Evolutionary conservation across 1,140 invertebrate genomes (phyloP).

Genomic region (Centruroides sculpturatus): DNA sequence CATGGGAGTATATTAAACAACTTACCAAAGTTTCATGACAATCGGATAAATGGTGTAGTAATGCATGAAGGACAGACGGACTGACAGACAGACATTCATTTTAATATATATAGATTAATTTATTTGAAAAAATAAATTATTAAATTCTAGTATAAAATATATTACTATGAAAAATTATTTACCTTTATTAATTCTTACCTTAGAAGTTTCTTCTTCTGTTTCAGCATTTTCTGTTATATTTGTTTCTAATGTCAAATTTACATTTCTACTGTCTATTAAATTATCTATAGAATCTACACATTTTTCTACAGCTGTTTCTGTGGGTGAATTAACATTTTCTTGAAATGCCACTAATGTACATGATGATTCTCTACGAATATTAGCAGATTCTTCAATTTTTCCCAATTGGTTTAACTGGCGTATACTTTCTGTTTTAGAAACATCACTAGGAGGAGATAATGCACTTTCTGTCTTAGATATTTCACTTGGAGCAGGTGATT

Average conservation of each 20-base stretch:
- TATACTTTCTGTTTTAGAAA: constrained; percentile 26
- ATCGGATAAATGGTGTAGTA: no score
- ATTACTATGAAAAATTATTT: no score
- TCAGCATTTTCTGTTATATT: not conserved
- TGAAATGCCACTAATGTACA: constrained; percentile 4
- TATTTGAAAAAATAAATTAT: no score
- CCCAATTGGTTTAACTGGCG: constrained; percentile 21
- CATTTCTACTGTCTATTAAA: not conserved
- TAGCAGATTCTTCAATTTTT: constrained; percentile 20
- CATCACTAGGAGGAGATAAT: constrained; percentile 26
- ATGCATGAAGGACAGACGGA: no score
- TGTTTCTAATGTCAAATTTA: not conserved
- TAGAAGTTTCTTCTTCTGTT: not conserved
- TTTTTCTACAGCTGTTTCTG: not conserved
- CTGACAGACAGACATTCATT: no score
- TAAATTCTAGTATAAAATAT: no score
- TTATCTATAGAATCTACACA: not conserved
- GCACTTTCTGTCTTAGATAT: constrained; percentile 27
- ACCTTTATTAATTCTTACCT: no score
- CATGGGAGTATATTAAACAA: no score
- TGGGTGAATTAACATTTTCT: not conserved
- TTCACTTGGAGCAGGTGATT: constrained; percentile 27
- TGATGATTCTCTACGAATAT: constrained; percentile 6
- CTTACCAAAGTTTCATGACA: no score
- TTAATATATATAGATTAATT: no score